Evolutionary conservation across 2,113 vertebrate genomes (phyloP).

Genomic region (Typhlomys cinereus): DNA sequence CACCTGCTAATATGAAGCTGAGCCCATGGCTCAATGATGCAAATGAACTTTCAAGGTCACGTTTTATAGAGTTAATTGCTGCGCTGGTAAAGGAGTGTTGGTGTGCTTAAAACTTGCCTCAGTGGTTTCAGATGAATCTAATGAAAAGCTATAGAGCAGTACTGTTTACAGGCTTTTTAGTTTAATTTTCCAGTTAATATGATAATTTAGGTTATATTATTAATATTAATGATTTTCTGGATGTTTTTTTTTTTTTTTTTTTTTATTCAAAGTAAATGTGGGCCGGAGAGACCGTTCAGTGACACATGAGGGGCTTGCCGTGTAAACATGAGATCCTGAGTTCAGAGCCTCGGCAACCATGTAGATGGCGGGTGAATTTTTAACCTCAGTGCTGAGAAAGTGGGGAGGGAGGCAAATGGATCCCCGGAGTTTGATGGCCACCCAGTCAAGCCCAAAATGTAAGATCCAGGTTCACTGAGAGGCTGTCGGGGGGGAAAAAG

Average conservation of each 20-base stretch:
- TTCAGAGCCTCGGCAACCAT: not conserved
- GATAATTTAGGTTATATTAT: not conserved
- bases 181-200: not conserved
- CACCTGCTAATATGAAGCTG: slow-evolving; percentile 1
- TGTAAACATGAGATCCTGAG: not conserved
- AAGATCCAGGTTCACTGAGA: not conserved
- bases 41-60: not conserved
- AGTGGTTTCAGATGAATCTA: not conserved
- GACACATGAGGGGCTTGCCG: not conserved
- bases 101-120: not conserved
- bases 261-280: not conserved
- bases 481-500: too few species aligned
- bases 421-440: not conserved
- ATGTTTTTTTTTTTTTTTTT: not conserved
- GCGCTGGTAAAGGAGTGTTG: not conserved
- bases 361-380: not conserved
- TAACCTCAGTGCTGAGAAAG: not conserved
- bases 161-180: not conserved
- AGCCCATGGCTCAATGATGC: not conserved
- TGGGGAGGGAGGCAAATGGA: not conserved
- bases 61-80: slow-evolving; percentile 24
- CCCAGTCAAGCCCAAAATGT: not conserved
- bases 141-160: not conserved
- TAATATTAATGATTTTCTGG: not conserved
- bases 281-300: not conserved